Evolutionary conservation across 2,113 vertebrate species (phyloP), one percentile per base, ranked within the genome.

Genomic region (Seriola rivoliana): DNA sequence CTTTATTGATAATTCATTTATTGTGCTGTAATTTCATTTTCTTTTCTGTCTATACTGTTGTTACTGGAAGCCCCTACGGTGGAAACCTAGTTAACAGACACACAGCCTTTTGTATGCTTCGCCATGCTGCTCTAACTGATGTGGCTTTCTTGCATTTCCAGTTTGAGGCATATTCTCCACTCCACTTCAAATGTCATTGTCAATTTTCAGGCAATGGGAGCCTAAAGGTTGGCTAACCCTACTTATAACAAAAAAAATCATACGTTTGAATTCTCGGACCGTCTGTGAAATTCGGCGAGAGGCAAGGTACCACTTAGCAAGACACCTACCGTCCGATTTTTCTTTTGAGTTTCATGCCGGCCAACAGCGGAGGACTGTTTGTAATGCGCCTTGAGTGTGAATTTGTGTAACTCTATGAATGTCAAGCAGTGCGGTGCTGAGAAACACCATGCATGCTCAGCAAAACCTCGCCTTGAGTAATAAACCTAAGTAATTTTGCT

Each of bases 21-120:
- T 93, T 88, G 85, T 89, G 78, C 78, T 92, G 91, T 94, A 94
- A 94, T 93, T 95, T 93, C 86, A 95, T 94, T 95, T 93, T 90
- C 89, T 91, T 90, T 87, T 44, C 85, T 91, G 90, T 93, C 90
- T 88, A 85, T 93, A 84, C 60, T 42, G 82, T 91, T 92, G 92
- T 93, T 93, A 90, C 89, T 91, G 90, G 88, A 93, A 92, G 73
- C 71, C 78, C 85, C 79, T 63, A 46, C 46, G 54, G 81, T 83
- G 67, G 80, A 89, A 92, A 91, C 84, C 83, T 77, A 82, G 85
- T 90, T 92, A 93, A 84, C 86, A 68, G 75, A 81, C 84, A 44
- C 76, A 52, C 86, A 59, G 69, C 77, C 84, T 75, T 88, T 91
- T 86, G 63, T 73, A 10, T 42, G 52, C 74, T 32, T 68, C 64